These are phyloP conservation scores for Merops nubicus DNA, from an alignment of 2,113 vertebrate species.

Conservation along the genomic window DNA sequence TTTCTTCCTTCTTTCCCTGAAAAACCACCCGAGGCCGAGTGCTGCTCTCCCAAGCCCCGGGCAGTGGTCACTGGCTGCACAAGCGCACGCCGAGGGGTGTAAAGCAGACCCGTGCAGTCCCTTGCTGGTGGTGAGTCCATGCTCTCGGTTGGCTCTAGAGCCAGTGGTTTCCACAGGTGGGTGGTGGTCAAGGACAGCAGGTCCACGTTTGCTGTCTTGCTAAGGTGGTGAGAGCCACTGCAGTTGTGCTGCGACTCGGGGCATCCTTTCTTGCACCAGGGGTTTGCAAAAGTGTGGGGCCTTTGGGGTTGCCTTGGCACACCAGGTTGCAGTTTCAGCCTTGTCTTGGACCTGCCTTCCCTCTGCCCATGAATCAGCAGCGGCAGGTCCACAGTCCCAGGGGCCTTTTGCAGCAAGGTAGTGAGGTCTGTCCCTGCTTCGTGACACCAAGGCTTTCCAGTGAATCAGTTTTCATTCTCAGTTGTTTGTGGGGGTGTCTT, in stretches of 20 bases:
- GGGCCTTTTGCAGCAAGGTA: neutral
- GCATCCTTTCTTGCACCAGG: neutral
- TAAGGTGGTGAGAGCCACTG: accelerated
- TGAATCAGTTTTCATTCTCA: neutral
- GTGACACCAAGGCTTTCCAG: neutral
- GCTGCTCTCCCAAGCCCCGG: neutral
- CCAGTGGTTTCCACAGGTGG: accelerated
- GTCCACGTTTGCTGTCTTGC: neutral
- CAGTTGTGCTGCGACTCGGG: neutral
- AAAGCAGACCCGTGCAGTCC: neutral
- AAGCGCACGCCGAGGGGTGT: accelerated
- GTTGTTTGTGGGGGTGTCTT: neutral
- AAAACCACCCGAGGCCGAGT: neutral
- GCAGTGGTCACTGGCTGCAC: neutral
- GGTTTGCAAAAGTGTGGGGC: accelerated
- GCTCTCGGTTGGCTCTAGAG: accelerated
- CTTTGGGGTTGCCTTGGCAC: neutral
- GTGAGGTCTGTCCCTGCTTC: neutral
- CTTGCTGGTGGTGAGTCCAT: accelerated
- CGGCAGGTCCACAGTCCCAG: accelerated
- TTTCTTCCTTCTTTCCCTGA: neutral
- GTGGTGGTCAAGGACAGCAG: accelerated
- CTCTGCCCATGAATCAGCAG: accelerated
- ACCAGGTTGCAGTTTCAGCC: neutral
- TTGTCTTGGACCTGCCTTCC: neutral